Conservation (phyloP, 2,888 invertebrate genomes). For the Cataglyphis livida region DNA sequence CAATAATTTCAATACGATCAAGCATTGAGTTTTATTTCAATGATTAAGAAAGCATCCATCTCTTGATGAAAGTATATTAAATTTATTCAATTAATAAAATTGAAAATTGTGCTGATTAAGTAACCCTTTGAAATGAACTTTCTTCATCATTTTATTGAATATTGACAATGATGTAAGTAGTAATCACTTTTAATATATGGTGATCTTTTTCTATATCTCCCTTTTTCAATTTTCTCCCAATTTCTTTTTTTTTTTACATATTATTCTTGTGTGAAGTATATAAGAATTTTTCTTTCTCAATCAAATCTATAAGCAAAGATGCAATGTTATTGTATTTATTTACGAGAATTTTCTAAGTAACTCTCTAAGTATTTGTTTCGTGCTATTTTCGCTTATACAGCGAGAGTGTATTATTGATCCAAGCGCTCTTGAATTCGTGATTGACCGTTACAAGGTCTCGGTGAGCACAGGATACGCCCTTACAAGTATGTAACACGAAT, state of each 20-base stretch:
- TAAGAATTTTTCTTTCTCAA: background rate
- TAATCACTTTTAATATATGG: conserved; percentile 59
- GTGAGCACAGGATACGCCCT: conserved; percentile 64
- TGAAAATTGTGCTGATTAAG: background rate
- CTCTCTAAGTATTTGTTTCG: background rate
- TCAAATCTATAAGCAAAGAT: background rate
- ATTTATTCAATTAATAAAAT: conserved; percentile 20
- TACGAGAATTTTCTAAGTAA: background rate
- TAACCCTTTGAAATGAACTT: conserved; percentile 66
- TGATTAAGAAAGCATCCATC: conserved; percentile 15
- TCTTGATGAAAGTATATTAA: conserved; percentile 9
- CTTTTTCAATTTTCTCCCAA: background rate
- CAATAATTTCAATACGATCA: conserved; percentile 37
- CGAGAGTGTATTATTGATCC: conserved; percentile 38
- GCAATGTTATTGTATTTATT: background rate
- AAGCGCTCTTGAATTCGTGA: conserved; percentile 64
- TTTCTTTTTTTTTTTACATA: background rate
- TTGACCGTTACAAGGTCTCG: conserved; percentile 74
- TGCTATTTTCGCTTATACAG: conserved; percentile 18
- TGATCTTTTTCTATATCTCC: no score
- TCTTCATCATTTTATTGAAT: conserved; percentile 72
- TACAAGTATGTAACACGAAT: conserved; percentile 70
- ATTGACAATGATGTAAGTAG: conserved; percentile 55
- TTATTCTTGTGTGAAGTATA: background rate
- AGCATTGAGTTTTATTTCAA: conserved; percentile 8